A percentile compares a stretch with the other conserved stretches of the same genome.
Conservation (phyloP, 2,113 vertebrate genomes). For the Gallinago jamesoni region DNA sequence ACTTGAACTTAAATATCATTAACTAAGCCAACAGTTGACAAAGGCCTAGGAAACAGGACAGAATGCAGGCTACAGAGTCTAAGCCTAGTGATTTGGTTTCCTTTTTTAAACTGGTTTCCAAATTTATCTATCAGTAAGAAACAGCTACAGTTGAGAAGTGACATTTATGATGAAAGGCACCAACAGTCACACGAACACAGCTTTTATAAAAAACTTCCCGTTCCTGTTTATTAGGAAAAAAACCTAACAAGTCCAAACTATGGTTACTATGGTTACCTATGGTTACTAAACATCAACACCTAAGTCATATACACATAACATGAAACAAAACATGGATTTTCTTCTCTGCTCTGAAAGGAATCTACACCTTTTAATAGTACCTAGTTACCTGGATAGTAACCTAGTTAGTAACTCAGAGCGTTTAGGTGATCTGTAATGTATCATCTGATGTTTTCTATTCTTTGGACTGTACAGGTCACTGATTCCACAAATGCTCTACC, state of each 20-base stretch:
- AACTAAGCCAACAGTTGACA: not conserved
- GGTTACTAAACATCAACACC: not conserved
- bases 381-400: not conserved
- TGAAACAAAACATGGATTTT: not conserved
- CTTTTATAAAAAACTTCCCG: not conserved
- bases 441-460: not conserved
- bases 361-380: not conserved
- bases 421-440: not conserved
- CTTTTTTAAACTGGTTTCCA: not conserved
- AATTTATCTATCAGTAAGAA: not conserved
- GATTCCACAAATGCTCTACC: not conserved
- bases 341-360: not conserved
- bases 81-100: not conserved
- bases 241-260: not conserved
- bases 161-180: not conserved
- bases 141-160: not conserved
- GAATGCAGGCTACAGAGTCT: not conserved
- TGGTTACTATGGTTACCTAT: not conserved
- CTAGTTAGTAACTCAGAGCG: not conserved
- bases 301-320: not conserved
- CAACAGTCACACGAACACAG: not conserved
- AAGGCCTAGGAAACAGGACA: not conserved
- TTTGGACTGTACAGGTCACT: not conserved
- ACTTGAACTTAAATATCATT: not conserved
- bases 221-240: not conserved